Evolutionary conservation across 2,888 invertebrate genomes (phyloP).

Genomic region (Campopleginae sp.): DNA sequence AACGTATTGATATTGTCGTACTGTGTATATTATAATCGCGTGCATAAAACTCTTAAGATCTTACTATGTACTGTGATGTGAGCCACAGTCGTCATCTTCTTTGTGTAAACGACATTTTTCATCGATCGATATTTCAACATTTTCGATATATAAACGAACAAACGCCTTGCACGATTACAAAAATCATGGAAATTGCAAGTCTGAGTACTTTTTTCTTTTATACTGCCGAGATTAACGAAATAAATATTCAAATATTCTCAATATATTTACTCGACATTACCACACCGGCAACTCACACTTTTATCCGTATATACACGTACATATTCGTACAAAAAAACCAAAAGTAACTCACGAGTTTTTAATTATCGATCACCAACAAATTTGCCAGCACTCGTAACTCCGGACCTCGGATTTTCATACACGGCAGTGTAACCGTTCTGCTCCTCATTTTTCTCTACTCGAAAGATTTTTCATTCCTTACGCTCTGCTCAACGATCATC

Average conservation of each 20-base stretch:
- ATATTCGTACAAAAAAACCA: slow-evolving; percentile 31
- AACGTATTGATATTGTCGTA: slow-evolving; percentile 55
- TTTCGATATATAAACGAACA: slow-evolving; percentile 12
- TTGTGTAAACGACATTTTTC: slow-evolving; percentile 8
- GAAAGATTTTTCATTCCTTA: not conserved
- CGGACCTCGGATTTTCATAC: slow-evolving; percentile 23
- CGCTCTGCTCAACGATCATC: not conserved
- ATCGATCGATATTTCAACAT: slow-evolving; percentile 4
- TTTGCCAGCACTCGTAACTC: slow-evolving; percentile 73
- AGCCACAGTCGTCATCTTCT: not conserved
- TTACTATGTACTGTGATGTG: slow-evolving; percentile 31
- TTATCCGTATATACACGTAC: slow-evolving; percentile 16
- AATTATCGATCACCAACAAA: slow-evolving; percentile 66
- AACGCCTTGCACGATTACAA: slow-evolving; percentile 16
- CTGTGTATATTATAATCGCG: slow-evolving; percentile 50
- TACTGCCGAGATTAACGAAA: slow-evolving; percentile 41
- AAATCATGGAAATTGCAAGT: slow-evolving; percentile 20
- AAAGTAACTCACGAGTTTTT: slow-evolving; percentile 61
- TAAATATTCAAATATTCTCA: not conserved
- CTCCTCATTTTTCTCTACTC: not conserved
- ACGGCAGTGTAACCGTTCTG: slow-evolving; percentile 7
- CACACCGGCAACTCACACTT: not conserved
- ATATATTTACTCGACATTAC: slow-evolving; percentile 20
- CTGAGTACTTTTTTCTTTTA: slow-evolving; percentile 33
- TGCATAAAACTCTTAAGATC: slow-evolving; percentile 41